Base-by-base conservation (phyloP, 2,113 vertebrate genomes). In the Xenopus laevis region DNA sequence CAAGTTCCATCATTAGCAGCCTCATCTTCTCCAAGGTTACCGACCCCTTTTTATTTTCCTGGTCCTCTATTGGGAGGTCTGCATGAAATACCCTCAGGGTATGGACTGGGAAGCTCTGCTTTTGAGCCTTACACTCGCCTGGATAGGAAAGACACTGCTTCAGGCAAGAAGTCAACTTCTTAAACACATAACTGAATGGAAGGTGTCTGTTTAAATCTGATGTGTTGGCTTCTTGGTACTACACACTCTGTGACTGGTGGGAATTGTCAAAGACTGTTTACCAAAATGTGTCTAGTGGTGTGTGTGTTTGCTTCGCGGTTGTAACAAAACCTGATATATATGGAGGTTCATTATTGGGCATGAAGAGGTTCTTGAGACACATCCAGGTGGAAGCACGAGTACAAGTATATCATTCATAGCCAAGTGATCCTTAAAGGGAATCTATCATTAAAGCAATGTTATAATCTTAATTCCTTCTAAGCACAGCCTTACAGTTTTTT, bases 121-220 rank as follows among this genome's bases (percentile, higher is more conserved):
- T 98, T 98, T 4, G 95, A 95, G 87, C 96, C 96, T 74, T 97
- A 95, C 87, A 89, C 87, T 62, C 86, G 91, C 75, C 89, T 93
- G 82, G 93, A 94, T 67, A 86, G 87, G 84, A 94, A 92, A 79
- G 94, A 86, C 65, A 78, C 17, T n/a, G 85, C 89, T 52, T 50
- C 89, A 21, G 78, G 84, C 79, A 93, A 91, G 86, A 94, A 94
- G 82, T 89, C 91, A 0, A 86, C 89, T 77, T 90, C 93, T 71
- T 98, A 90, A 89, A 58, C 47, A 0, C 17, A 58, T 67, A n/a
- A 65, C 68, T 21, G 7, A 71, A 23, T 13, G 15, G 7, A 64
- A 63, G 46, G 71, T 64, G 80, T 81, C 79, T 82, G 80, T 81
- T 78, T 82, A 79, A 80, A 71, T 65, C 75, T 74, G 45, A 66